phyloP scores from a whole-genome alignment of 1,140 invertebrate genomes.

The Anoplolepis gracilipes region DNA sequence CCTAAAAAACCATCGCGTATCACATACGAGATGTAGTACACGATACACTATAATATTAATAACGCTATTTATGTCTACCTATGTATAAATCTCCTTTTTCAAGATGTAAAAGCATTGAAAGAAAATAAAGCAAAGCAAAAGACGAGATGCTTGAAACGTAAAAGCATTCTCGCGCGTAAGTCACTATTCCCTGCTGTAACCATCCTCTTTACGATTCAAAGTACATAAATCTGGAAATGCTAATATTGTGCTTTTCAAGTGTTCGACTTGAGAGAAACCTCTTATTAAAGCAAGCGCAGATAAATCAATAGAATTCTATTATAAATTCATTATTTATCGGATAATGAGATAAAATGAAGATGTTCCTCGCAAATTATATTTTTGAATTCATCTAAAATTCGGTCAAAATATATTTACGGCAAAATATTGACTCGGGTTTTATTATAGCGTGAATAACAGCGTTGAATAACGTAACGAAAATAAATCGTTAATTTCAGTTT shows the following conservation, averaged over 20 bases:
- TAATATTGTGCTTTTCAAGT: slow-evolving; percentile 11
- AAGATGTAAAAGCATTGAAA: slow-evolving; percentile 64
- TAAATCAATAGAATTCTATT: neutral
- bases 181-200: slow-evolving; percentile 31
- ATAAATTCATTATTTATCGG: neutral
- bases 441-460: neutral
- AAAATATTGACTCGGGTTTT: neutral
- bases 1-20: slow-evolving; percentile 71
- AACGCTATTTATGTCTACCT: slow-evolving; percentile 69
- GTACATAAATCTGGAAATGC: slow-evolving; percentile 33
- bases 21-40: slow-evolving; percentile 68
- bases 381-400: neutral
- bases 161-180: slow-evolving; percentile 13
- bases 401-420: neutral
- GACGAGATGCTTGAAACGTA: slow-evolving; percentile 38
- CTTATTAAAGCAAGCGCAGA: neutral
- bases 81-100: slow-evolving; percentile 70
- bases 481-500: neutral
- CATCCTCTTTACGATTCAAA: neutral
- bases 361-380: neutral
- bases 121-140: slow-evolving; percentile 60
- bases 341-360: neutral
- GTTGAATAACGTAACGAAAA: neutral
- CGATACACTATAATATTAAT: slow-evolving; percentile 57
- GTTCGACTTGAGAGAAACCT: neutral